Percentiles rank a stretch among this genome's conserved stretches.
Evolutionary conservation across 1,140 invertebrate species (phyloP).

Genomic region (Nixonia krombeini): DNA sequence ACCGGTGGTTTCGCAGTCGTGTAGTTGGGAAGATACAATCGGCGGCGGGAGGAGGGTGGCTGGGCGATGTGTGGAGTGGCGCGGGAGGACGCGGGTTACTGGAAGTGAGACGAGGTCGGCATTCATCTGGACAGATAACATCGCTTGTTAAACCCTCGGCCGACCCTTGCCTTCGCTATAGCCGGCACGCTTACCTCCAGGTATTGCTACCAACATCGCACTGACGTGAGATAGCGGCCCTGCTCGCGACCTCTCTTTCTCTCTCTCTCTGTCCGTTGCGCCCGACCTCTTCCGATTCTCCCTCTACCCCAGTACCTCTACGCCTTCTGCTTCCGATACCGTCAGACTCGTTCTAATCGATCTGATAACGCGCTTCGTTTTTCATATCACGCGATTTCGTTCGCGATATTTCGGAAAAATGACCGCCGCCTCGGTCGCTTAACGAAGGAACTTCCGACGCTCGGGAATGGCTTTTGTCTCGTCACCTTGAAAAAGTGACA

Average conservation of each 20-base stretch:
- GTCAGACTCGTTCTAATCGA: too few relatives aligned
- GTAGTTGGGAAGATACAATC: constrained; percentile 43
- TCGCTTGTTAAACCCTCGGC: constrained; percentile 51
- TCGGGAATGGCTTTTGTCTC: too few relatives aligned
- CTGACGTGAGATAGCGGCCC: constrained; percentile 36
- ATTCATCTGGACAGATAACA: constrained; percentile 52
- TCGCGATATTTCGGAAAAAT: too few relatives aligned
- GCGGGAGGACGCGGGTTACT: constrained; percentile 24
- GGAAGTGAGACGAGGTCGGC: constrained; percentile 39
- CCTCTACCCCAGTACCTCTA: background rate
- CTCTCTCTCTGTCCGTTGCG: constrained; percentile 2
- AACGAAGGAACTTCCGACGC: too few relatives aligned
- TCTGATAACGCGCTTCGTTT: too few relatives aligned
- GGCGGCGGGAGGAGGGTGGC: constrained; percentile 13
- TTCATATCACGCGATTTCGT: too few relatives aligned
- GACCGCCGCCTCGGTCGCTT: too few relatives aligned
- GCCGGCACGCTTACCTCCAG: constrained; percentile 28
- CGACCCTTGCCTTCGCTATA: constrained; percentile 23
- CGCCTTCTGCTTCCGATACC: background rate
- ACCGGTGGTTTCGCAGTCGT: constrained; percentile 35
- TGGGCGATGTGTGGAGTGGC: too few relatives aligned
- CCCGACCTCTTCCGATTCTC: too few relatives aligned
- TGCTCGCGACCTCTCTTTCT: background rate
- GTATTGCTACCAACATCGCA: constrained; percentile 38
- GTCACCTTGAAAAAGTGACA: too few relatives aligned